These are phyloP conservation scores for Sycobia sp. DNA, from an alignment of 1,140 invertebrate species.

Conservation along the genomic window DNA sequence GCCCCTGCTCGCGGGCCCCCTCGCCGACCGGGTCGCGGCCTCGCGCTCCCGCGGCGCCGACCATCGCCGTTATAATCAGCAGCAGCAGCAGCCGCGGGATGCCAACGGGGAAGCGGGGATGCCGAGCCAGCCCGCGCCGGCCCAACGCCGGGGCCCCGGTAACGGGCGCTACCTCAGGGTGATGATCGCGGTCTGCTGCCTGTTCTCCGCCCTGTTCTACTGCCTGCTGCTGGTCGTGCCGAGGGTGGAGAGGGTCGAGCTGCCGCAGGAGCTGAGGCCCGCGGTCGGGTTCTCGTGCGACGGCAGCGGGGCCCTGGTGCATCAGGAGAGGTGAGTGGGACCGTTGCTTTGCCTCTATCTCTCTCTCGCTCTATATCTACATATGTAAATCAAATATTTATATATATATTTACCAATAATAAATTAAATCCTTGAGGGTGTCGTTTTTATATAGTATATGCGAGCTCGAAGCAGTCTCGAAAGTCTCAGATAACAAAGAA, in stretches of 20 bases:
- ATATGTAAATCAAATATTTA: too few relatives aligned
- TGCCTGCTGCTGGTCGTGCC: conserved; percentile 70
- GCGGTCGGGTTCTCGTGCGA: conserved; percentile 73
- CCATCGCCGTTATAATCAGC: too few relatives aligned
- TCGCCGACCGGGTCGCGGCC: conserved; percentile 68
- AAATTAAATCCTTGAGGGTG: too few relatives aligned
- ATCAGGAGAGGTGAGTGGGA: conserved; percentile 73
- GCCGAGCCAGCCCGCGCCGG: too few relatives aligned
- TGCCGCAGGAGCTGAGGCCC: conserved; percentile 62
- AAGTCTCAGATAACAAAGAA: too few relatives aligned
- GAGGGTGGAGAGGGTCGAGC: conserved; percentile 62
- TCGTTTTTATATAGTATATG: too few relatives aligned
- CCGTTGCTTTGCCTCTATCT: too few relatives aligned
- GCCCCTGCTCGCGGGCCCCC: conserved; percentile 68
- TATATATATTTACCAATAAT: too few relatives aligned
- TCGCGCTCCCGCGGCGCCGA: conserved; percentile 40
- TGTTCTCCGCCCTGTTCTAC: conserved; percentile 72
- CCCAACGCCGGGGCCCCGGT: conserved; percentile 33
- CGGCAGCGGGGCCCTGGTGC: conserved; percentile 67
- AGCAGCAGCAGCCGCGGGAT: too few relatives aligned
- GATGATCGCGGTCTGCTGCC: conserved; percentile 71
- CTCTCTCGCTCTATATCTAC: too few relatives aligned
- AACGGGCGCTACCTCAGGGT: conserved; percentile 66
- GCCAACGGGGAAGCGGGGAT: too few relatives aligned
- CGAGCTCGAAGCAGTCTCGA: too few relatives aligned